A percentile compares a stretch with the other conserved stretches of the same genome.
Evolutionary conservation across 2,113 vertebrate species (phyloP).

Genomic region (Mus pahari): DNA sequence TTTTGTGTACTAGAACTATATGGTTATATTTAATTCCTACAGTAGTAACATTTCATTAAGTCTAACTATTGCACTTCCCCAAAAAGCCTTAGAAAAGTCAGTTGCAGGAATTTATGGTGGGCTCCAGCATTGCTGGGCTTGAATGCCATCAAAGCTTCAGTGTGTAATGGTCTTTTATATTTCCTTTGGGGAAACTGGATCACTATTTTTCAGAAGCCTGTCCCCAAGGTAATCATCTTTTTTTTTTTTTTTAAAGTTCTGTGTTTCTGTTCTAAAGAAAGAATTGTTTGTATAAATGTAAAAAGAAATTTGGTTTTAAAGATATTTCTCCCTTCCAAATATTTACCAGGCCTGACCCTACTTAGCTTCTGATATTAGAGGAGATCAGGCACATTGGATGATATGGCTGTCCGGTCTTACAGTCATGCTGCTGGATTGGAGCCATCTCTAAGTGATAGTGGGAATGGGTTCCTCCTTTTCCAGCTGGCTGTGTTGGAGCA

Average conservation of each 20-base stretch:
- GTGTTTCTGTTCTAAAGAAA: conserved; percentile 76
- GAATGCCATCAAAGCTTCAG: conserved; percentile 61
- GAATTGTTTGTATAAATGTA: conserved; percentile 72
- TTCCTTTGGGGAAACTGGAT: conserved; percentile 81
- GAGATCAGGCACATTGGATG: neutral
- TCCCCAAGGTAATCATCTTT: conserved; percentile 80
- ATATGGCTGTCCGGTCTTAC: conserved; percentile 44
- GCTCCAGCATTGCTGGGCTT: conserved; percentile 57
- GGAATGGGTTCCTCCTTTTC: neutral
- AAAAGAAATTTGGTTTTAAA: conserved; percentile 55
- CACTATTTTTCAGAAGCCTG: conserved; percentile 81
- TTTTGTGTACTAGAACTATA: conserved; percentile 73
- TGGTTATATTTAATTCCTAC: conserved; percentile 71
- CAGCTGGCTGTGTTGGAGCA: neutral
- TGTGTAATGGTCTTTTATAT: conserved; percentile 80
- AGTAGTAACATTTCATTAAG: conserved; percentile 70
- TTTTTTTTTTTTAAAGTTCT: conserved; percentile 62
- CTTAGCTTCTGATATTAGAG: neutral
- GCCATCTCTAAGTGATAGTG: conserved; percentile 26
- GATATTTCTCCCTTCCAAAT: neutral
- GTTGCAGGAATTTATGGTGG: conserved; percentile 72
- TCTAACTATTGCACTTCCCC: conserved; percentile 80
- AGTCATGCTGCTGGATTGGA: conserved; percentile 55
- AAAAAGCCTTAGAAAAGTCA: conserved; percentile 84
- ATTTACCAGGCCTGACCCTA: neutral